Base-by-base conservation (phyloP, 1,140 invertebrate species). In the Danaus plexippus region DNA sequence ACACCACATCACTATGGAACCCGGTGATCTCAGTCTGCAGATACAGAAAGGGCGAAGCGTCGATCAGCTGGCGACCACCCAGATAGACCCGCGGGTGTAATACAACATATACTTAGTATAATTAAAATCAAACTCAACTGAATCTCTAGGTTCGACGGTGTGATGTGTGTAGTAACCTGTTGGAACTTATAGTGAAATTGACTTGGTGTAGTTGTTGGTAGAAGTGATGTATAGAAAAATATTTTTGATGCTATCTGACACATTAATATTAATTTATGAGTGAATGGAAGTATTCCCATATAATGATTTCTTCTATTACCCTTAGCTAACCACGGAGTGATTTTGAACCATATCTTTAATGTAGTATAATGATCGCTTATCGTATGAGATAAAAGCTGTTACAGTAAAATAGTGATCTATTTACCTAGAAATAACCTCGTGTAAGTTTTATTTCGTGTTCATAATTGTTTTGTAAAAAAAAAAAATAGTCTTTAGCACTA, bases 1-100 rank as follows among this genome's bases (percentile, higher is more conserved):
- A 9, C 87, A 88, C 52, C 87, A 87, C 71, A 69, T 87, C 57
- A 80, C 85, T 15, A 64, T 87, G 67, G 87, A 86, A 59, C 80
- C 80, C 15, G 60, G 63, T 63, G 84, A 85, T 43, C 69, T 85
- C 13, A 71, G 66, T 46, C 69, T 84, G 9, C 78, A 75, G 64
- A 62, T 85, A 52, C 77, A 80, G 40, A 84, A 83, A 57, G 80
- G 80, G 12, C 75, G 77, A 57, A 84, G 80, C 62, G 80, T 79
- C 11, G 83, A 84, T 57, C 79, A 83, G 7, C 69, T 87, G 9
- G 63, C 84, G 9, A 52, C 72, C 6, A 57, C 73, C 18, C 75
- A 70, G 43, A 52, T 67, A 9, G 72, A 75, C 8, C 76, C 76
- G n/a, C 66, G 65, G 52, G 71, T 72, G 15, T 84, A 64, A 79